Evolutionary conservation across 2,888 invertebrate genomes (phyloP), one percentile per base, ranked within the genome.

Genomic region (Calameuta idolon): DNA sequence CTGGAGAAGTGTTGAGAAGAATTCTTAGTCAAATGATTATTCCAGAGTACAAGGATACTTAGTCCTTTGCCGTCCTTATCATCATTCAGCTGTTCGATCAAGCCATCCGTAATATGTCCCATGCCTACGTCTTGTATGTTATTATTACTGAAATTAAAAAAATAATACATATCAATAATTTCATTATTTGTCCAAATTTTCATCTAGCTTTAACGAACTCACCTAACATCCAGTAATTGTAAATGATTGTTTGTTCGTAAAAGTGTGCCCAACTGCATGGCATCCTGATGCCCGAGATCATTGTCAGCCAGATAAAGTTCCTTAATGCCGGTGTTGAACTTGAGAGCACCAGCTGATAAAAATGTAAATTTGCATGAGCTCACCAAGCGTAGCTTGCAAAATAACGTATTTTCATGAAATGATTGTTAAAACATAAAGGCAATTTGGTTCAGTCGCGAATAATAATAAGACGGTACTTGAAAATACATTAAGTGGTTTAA

Each of bases 251-350:
- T 98, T 87, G 94, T 93, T 82, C 94, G 94, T 80, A 98, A 93
- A 86, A 98, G 92, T 75, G 95, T 94, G 73, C 95, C 96, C 33
- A 98, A 92, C 85, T 97, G 96, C 79, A 94, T 93, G 23, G 97
- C 97, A 92, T 98, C 98, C 37, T 93, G 92, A 35, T 94, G 92
- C 76, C 94, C 93, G 83, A 98, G 93, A 80, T 94, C 93, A 90
- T 98, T 98, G 92, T 97, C 96, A 73, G 96, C 96, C 80, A 98
- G 92, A 88, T 97, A 95, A 75, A 98, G 93, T 92, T 98, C 97
- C 80, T 95, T 94, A 75, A 97, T 92, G 1, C 94, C 94, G 69
- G 93, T 94, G 92, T 98, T 98, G 85, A 95, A 93, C 87, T 96
- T 96, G 40, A 98, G 91, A 9, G 96, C 96, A 88, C 95, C 94